phyloP scores from a whole-genome alignment of 1,140 invertebrate species.

The Euschistus heros region DNA sequence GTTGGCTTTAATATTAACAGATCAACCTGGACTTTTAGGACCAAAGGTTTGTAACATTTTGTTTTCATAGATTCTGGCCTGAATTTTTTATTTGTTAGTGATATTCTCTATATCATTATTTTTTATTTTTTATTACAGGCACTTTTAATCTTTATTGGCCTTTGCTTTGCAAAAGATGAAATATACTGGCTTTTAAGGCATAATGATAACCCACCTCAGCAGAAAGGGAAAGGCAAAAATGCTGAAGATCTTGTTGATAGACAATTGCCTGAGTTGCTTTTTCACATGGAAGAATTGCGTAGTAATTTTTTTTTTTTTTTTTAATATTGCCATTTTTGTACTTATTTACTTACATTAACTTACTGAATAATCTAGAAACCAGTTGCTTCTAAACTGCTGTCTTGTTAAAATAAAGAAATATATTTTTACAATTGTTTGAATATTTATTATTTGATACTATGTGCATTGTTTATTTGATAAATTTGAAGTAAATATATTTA shows the following conservation, averaged over 20 bases:
- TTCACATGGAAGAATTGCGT: conserved; percentile 95
- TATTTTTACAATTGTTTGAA: too few relatives aligned
- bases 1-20: conserved; percentile 86
- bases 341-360: too few relatives aligned
- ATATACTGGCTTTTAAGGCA: conserved; percentile 93
- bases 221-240: conserved; percentile 73
- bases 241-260: conserved; percentile 84
- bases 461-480: too few relatives aligned
- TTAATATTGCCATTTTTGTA: not conserved
- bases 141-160: conserved; percentile 90
- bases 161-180: conserved; percentile 92
- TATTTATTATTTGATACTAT: too few relatives aligned
- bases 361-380: too few relatives aligned
- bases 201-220: conserved; percentile 83
- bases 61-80: not conserved
- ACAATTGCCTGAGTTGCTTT: conserved; percentile 92
- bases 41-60: conserved; percentile 55
- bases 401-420: too few relatives aligned
- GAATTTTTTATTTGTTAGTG: not conserved
- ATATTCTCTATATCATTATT: not conserved
- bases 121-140: conserved; percentile 43
- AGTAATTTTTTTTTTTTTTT: conserved; percentile 31
- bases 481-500: too few relatives aligned
- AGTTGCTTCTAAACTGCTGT: too few relatives aligned
- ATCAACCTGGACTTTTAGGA: conserved; percentile 93